phyloP scores from a whole-genome alignment of 2,797 vertebrate genomes.

The Macropodus opercularis region DNA sequence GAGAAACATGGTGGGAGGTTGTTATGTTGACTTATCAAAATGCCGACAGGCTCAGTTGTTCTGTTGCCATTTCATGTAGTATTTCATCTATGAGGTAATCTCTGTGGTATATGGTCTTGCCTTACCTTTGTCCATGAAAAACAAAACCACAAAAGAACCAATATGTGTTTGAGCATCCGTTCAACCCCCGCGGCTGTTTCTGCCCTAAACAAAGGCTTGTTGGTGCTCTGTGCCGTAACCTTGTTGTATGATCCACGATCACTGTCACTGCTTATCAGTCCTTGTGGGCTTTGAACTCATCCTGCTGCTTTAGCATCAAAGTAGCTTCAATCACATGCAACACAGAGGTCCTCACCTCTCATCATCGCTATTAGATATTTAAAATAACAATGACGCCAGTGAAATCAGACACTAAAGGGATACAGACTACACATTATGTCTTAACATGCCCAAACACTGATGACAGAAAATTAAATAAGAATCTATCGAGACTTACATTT shows the following conservation, averaged over 20 bases:
- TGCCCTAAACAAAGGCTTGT: slow-evolving; percentile 46
- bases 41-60: slow-evolving; percentile 50
- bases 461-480: not conserved
- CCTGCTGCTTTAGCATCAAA: slow-evolving; percentile 19
- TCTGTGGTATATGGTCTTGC: slow-evolving; percentile 40
- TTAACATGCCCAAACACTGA: not conserved
- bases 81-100: slow-evolving; percentile 62
- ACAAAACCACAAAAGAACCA: slow-evolving; percentile 46
- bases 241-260: slow-evolving; percentile 40
- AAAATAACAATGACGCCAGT: not conserved
- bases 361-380: not conserved
- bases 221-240: slow-evolving; percentile 51
- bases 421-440: not conserved
- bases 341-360: not conserved
- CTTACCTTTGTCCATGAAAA: slow-evolving; percentile 36
- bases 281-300: slow-evolving; percentile 36
- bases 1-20: slow-evolving; percentile 40
- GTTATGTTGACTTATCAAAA: slow-evolving; percentile 57
- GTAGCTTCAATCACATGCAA: slow-evolving; percentile 10
- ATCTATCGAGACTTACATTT: too few relatives aligned
- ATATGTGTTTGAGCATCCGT: slow-evolving; percentile 52
- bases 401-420: not conserved
- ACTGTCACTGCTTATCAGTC: slow-evolving; percentile 26
- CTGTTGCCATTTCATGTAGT: slow-evolving; percentile 63
- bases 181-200: slow-evolving; percentile 49